These are phyloP conservation scores for Sitobion miscanthi DNA, from an alignment of 1,140 invertebrate species.

Conservation along the genomic window DNA sequence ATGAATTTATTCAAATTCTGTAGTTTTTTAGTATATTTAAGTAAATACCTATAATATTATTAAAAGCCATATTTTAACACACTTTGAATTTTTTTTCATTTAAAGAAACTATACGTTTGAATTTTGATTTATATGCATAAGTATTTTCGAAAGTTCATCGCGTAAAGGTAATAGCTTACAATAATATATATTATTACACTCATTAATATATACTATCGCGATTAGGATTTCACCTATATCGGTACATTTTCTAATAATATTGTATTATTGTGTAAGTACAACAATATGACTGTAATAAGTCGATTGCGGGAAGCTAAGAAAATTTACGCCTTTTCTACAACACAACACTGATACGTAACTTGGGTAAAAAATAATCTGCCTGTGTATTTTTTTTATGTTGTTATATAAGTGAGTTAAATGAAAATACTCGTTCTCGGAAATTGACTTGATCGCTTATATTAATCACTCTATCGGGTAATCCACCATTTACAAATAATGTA, in stretches of 20 bases:
- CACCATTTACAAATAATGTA: slow-evolving; percentile 2
- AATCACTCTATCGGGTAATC: background rate
- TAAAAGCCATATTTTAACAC: too few species aligned
- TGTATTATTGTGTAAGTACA: background rate
- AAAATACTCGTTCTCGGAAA: background rate
- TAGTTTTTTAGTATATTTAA: too few species aligned
- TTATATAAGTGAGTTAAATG: background rate
- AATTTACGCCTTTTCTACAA: background rate
- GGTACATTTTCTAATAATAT: background rate
- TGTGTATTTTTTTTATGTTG: background rate
- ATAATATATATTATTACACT: background rate
- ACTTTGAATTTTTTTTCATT: too few species aligned
- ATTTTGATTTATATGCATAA: too few species aligned
- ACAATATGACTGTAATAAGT: background rate
- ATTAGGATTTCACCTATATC: background rate
- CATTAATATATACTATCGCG: background rate
- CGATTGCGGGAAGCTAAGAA: background rate
- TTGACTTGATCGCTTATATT: background rate
- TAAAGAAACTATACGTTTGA: too few species aligned
- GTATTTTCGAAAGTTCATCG: too few species aligned
- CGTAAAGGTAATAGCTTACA: background rate
- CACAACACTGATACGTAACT: background rate
- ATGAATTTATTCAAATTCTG: too few species aligned
- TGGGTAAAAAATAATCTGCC: background rate
- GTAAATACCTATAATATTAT: too few species aligned